These are phyloP conservation scores for Hylaeus volcanicus DNA, from an alignment of 1,140 invertebrate genomes.

Conservation along the genomic window DNA sequence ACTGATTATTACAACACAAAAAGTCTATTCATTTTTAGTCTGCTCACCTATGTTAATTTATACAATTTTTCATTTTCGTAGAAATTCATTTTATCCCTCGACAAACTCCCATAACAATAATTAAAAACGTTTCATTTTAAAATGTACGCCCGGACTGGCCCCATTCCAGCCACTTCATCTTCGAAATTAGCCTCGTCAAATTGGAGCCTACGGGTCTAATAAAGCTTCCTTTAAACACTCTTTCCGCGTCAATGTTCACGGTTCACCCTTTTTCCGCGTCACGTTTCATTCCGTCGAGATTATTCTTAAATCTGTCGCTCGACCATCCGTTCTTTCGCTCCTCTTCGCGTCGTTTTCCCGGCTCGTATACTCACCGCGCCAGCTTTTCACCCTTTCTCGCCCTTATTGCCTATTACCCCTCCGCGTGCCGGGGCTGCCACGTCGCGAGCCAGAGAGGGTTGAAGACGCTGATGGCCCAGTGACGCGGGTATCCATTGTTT, in stretches of 20 bases:
- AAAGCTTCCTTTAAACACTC: neutral
- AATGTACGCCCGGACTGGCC: no score
- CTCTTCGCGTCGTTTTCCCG: neutral
- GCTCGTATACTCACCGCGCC: conserved; percentile 7
- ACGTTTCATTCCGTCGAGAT: conserved; percentile 29
- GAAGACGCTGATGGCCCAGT: conserved; percentile 32
- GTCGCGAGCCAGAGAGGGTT: neutral
- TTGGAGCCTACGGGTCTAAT: neutral
- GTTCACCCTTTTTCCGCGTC: conserved; percentile 37
- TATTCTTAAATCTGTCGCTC: conserved; percentile 42
- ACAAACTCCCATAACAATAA: no score
- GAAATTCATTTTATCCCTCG: no score
- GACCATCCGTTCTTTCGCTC: neutral
- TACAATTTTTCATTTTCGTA: no score
- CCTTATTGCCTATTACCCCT: conserved; percentile 38
- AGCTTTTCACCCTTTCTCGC: conserved; percentile 4
- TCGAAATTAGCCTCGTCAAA: no score
- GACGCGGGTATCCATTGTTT: conserved; percentile 41
- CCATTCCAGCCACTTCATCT: no score
- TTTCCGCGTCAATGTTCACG: neutral
- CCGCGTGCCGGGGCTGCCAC: neutral
- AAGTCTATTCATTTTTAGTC: no score
- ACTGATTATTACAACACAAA: no score
- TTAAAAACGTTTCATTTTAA: no score
- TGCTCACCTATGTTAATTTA: no score